phyloP scores from a whole-genome alignment of 2,888 invertebrate species.

The Latheticus oryzae region DNA sequence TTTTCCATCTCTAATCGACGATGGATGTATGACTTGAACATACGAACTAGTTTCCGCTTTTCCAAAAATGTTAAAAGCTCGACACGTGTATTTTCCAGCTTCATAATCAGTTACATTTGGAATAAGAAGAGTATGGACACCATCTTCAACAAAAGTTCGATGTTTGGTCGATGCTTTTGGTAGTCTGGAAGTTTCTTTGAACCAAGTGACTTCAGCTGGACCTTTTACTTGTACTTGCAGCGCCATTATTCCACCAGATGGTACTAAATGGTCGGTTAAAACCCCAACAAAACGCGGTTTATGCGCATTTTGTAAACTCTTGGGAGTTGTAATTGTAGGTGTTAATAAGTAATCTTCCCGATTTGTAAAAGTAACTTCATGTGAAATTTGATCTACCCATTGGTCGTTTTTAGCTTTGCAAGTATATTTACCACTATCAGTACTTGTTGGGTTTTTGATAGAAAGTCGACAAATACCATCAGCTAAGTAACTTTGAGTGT shows the following conservation, averaged over 20 bases:
- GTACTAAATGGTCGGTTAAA: constrained; percentile 78
- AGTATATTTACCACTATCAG: constrained; percentile 80
- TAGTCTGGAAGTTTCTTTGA: constrained; percentile 71
- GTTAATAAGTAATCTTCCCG: constrained; percentile 62
- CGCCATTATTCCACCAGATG: constrained; percentile 82
- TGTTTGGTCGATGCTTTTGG: constrained; percentile 73
- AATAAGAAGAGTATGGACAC: constrained; percentile 79
- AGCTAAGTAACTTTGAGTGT: constrained; percentile 74
- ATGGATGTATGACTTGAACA: constrained; percentile 75
- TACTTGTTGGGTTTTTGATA: constrained; percentile 73
- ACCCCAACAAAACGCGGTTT: constrained; percentile 76
- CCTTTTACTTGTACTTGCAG: constrained; percentile 84
- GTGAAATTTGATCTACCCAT: constrained; percentile 80
- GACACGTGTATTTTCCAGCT: constrained; percentile 81
- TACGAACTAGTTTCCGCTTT: constrained; percentile 79
- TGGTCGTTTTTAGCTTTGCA: constrained; percentile 81
- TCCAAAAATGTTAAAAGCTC: constrained; percentile 80
- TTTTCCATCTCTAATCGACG: constrained; percentile 73
- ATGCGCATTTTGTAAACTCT: constrained; percentile 65
- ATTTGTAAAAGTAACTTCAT: constrained; percentile 74
- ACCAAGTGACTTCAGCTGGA: constrained; percentile 82
- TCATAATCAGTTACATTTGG: constrained; percentile 79
- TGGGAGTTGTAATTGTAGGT: constrained; percentile 60
- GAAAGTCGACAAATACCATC: constrained; percentile 81
- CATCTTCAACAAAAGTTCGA: constrained; percentile 75